A percentile compares a stretch with the other conserved stretches of the same genome.
Conservation (phyloP, 2,797 vertebrate genomes). For the Cirrhinus molitorella region DNA sequence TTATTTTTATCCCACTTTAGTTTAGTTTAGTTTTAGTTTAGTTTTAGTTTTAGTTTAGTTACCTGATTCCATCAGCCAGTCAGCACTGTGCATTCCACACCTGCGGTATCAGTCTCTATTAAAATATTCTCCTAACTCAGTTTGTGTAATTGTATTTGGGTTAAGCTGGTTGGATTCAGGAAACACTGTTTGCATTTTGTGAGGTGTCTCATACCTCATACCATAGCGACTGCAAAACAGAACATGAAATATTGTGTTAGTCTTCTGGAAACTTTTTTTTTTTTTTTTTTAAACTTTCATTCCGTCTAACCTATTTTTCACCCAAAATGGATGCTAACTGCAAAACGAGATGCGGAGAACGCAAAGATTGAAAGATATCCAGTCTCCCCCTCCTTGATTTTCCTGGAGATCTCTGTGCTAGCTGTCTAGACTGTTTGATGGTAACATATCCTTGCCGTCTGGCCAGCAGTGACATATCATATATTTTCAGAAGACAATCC, state of each 20-base stretch:
- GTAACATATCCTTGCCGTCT: slow-evolving; percentile 78
- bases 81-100: not conserved
- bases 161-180: not conserved
- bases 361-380: slow-evolving; percentile 47
- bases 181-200: slow-evolving; percentile 3
- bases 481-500: slow-evolving; percentile 82
- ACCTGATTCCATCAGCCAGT: not conserved
- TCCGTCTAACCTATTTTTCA: slow-evolving; percentile 42
- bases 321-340: slow-evolving; percentile 37
- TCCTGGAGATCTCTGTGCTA: slow-evolving; percentile 60
- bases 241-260: slow-evolving; percentile 14
- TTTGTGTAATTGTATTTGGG: slow-evolving; percentile 15
- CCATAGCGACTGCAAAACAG: not conserved
- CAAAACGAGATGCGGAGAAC: slow-evolving; percentile 57
- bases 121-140: not conserved
- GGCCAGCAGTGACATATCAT: slow-evolving; percentile 78
- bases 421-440: slow-evolving; percentile 77
- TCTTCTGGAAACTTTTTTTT: slow-evolving; percentile 38
- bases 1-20: not conserved
- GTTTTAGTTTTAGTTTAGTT: not conserved
- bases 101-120: not conserved
- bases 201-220: slow-evolving; percentile 1
- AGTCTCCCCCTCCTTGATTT: slow-evolving; percentile 42
- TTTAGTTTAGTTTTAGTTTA: too few species aligned
- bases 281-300: slow-evolving; percentile 36